These are phyloP conservation scores for Psilanteris sp. DNA, from an alignment of 1,140 invertebrate genomes.

Conservation along the genomic window DNA sequence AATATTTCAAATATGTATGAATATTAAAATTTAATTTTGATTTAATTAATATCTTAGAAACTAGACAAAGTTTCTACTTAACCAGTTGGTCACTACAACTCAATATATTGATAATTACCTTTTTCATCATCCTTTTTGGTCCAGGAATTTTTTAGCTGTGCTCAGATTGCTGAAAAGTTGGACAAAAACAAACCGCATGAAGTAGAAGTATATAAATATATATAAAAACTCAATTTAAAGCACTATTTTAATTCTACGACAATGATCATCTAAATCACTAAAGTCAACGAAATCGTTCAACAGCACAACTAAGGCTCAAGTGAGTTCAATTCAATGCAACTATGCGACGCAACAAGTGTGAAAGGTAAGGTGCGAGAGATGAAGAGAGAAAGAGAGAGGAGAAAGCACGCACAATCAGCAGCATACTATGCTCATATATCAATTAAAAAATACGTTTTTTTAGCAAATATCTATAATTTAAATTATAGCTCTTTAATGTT, in stretches of 20 bases:
- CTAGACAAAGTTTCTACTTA: no score
- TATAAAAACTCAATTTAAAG: background rate
- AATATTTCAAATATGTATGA: no score
- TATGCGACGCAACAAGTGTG: conserved; percentile 53
- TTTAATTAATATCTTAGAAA: no score
- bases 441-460: no score
- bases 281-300: background rate
- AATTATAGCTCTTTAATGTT: no score
- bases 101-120: conserved; percentile 26
- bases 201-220: background rate
- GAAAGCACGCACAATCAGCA: conserved; percentile 12
- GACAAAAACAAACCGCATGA: no score
- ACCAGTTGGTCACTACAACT: conserved; percentile 3
- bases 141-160: conserved; percentile 24
- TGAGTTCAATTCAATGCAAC: conserved; percentile 12
- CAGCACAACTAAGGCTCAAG: background rate
- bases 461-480: no score
- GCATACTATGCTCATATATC: no score
- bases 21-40: no score
- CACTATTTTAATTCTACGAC: no score
- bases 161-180: no score
- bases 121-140: conserved; percentile 15
- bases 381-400: conserved; percentile 16
- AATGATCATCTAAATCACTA: no score
- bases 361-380: conserved; percentile 29